phyloP scores from a whole-genome alignment of 2,113 vertebrate genomes.

The Axis porcinus region DNA sequence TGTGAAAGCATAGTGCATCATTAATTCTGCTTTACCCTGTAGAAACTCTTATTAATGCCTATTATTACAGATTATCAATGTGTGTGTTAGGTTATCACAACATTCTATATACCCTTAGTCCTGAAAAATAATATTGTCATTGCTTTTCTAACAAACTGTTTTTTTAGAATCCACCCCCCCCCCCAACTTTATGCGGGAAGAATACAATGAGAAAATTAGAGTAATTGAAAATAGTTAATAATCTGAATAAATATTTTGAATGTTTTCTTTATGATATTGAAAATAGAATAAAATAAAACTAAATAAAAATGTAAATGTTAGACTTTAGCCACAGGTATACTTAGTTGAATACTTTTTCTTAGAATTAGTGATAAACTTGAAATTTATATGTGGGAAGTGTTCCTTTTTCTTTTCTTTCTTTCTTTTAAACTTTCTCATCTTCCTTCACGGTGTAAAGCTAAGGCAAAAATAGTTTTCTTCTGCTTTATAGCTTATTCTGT shows the following conservation, averaged over 20 bases:
- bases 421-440: background rate
- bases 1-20: background rate
- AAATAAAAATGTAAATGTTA: slow-evolving; percentile 15
- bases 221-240: slow-evolving; percentile 29
- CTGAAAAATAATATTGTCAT: background rate
- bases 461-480: background rate
- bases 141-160: background rate
- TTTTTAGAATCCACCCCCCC: background rate
- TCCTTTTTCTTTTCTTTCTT: background rate
- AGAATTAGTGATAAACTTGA: background rate
- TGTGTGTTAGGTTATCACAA: background rate
- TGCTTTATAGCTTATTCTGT: slow-evolving; percentile 14
- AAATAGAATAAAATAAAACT: background rate
- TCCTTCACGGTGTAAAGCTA: background rate
- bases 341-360: background rate
- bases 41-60: background rate
- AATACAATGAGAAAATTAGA: background rate
- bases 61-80: background rate
- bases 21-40: background rate
- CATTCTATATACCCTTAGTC: background rate
- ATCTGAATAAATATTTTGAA: background rate
- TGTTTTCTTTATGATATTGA: background rate
- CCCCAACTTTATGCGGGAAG: background rate
- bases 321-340: background rate
- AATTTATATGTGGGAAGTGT: background rate